Percentiles rank a stretch among this genome's conserved stretches.
phyloP scores from a whole-genome alignment of 2,797 vertebrate genomes.

The Paguma larvata region DNA sequence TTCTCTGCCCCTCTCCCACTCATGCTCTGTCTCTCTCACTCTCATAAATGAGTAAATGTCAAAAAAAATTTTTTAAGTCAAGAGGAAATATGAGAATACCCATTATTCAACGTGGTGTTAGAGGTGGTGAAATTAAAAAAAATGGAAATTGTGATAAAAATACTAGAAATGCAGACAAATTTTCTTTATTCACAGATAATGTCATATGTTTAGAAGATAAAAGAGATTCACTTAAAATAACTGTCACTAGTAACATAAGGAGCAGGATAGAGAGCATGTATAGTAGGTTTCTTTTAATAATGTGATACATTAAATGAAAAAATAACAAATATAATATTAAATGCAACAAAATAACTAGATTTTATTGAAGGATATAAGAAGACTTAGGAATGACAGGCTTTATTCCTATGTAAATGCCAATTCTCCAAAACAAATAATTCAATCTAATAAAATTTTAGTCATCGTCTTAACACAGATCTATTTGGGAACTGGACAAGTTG shows the following conservation, averaged over 20 bases:
- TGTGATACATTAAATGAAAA: slow-evolving; percentile 19
- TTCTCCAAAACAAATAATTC: slow-evolving; percentile 12
- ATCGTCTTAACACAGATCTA: not conserved
- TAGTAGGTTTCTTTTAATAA: not conserved
- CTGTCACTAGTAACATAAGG: not conserved
- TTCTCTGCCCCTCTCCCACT: too few species aligned
- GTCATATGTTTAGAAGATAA: not conserved
- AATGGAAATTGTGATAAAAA: not conserved
- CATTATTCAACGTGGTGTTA: not conserved
- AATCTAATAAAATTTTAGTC: not conserved
- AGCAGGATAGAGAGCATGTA: not conserved
- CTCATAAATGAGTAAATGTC: too few species aligned
- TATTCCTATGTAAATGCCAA: slow-evolving; percentile 27
- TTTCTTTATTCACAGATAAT: not conserved
- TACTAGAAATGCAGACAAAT: not conserved
- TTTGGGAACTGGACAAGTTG: slow-evolving; percentile 39
- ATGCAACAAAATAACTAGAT: not conserved
- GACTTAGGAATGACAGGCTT: not conserved
- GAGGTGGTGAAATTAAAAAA: not conserved
- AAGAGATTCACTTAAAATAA: not conserved
- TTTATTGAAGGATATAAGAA: not conserved
- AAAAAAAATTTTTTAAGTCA: not conserved
- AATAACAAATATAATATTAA: not conserved
- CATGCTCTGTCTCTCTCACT: too few species aligned
- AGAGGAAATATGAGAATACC: not conserved